Conservation (phyloP, 2,113 vertebrate species). For the Ageneiosus marmoratus region DNA sequence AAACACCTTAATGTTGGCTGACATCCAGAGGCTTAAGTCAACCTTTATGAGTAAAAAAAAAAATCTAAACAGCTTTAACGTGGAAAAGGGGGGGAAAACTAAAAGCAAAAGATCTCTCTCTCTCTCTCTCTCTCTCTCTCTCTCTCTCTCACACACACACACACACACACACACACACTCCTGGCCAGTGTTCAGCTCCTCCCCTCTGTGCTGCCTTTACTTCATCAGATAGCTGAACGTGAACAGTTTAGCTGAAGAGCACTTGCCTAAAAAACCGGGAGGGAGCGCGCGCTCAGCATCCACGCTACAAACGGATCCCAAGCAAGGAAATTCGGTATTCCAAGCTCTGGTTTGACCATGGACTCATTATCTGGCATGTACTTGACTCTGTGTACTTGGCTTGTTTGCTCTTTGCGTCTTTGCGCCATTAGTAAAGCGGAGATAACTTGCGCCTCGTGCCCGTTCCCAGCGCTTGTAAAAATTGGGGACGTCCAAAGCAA, state of each 20-base stretch:
- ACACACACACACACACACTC: not conserved
- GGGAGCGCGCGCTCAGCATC: conserved; percentile 41
- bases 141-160: not conserved
- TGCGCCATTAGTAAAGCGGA: conserved; percentile 65
- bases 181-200: conserved; percentile 82
- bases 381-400: conserved; percentile 78
- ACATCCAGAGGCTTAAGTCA: not conserved
- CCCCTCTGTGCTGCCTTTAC: conserved; percentile 80
- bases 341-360: conserved; percentile 69
- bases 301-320: not conserved
- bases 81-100: not conserved
- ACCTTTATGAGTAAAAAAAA: not conserved
- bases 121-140: conserved; percentile 25
- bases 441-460: conserved; percentile 77
- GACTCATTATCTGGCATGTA: conserved; percentile 70
- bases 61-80: not conserved
- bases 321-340: not conserved
- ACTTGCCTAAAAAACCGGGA: conserved; percentile 63
- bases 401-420: conserved; percentile 72
- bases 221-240: conserved; percentile 84
- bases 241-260: conserved; percentile 87
- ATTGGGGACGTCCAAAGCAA: conserved; percentile 68
- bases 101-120: not conserved
- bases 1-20: not conserved
- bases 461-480: conserved; percentile 68